Base-by-base conservation (phyloP, 2,113 vertebrate species). In the Paradoxurus hermaphroditus region DNA sequence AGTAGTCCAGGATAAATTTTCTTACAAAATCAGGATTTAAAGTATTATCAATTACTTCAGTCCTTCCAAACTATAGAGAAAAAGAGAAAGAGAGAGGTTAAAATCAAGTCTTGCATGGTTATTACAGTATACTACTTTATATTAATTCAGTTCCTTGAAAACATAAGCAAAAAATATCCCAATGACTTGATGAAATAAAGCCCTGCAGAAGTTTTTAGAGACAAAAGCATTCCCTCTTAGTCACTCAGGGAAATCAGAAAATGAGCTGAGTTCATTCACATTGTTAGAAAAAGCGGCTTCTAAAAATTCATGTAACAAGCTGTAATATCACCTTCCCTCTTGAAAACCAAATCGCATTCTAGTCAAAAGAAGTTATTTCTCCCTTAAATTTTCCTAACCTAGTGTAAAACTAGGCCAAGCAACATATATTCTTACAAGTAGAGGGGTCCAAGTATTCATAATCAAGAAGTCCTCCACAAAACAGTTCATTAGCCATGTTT, bases 1-100 rank as follows among this genome's bases (percentile, higher is more conserved):
- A 99, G 98, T 99, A 99, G 98, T 99, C 99, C 98, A 99, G 98
- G 98, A 99, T 99, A 98, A 99, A 99, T 98, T 99, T 99, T 97
- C 99, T 99, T 96, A 99, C 99, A 98, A 99, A 99, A 97, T 99
- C 99, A 81, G 99, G 99, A 97, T 99, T 99, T 97, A 99, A 99
- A 36, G 99, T 99, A 98, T 99, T 99, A 98, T 99, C 99, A 49
- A 99, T 99, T 96, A 99, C 99, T 99, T 99, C 99, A 56, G 99
- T 99, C 98, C 99, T 99, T 94, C 99, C 99, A 99, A 99, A 99
- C 99, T 99, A 98, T 83, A 34, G 77, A 93, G 21, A 90, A 11
- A 72, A 29, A 77, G 72, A 75, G 96, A 97, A 75, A 98, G 96
- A 91, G n/a, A 81, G 36, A 68, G 34, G 49, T 93, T 87, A 84